These are phyloP conservation scores for Zaprionus obscuricornis DNA, from an alignment of 2,888 invertebrate species.

Conservation along the genomic window DNA sequence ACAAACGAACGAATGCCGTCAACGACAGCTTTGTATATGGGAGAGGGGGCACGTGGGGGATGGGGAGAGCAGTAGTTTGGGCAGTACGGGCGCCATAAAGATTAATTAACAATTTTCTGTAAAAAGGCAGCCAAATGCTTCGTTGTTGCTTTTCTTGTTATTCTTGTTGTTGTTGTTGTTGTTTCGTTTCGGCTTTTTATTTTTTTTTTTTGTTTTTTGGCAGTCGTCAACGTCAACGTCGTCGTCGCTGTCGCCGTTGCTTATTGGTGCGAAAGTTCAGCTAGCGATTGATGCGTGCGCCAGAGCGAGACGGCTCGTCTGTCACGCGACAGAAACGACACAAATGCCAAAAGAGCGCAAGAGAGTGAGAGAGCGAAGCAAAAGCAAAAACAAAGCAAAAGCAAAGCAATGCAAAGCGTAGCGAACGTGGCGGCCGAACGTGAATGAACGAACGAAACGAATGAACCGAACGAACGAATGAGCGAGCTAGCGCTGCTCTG, in stretches of 20 bases:
- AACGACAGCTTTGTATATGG: too few species aligned
- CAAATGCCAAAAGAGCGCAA: constrained; percentile 1
- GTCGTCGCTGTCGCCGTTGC: constrained; percentile 51
- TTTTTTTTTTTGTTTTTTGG: constrained; percentile 47
- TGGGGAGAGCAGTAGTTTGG: neutral
- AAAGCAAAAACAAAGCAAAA: constrained; percentile 7
- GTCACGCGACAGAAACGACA: constrained; percentile 21
- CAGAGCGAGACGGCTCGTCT: constrained; percentile 65
- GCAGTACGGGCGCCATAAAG: constrained; percentile 58
- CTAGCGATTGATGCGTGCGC: constrained; percentile 48
- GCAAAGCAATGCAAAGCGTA: too few species aligned
- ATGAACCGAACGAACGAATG: too few species aligned
- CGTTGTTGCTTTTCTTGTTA: neutral
- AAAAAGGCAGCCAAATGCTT: constrained; percentile 52
- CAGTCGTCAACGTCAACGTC: constrained; percentile 48
- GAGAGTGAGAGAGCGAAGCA: constrained; percentile 5
- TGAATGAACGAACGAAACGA: constrained; percentile 7
- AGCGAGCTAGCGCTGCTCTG: neutral
- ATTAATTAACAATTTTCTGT: constrained; percentile 79
- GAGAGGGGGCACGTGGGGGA: constrained; percentile 15
- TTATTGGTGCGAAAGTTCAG: constrained; percentile 72
- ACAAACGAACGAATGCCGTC: neutral
- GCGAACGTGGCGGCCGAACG: constrained; percentile 1
- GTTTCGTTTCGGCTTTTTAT: too few species aligned
- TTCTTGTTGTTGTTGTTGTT: neutral